A percentile compares a stretch with the other conserved stretches of the same genome.
Evolutionary conservation across 2,888 invertebrate species (phyloP).

Genomic region (Drosophila paranaensis): DNA sequence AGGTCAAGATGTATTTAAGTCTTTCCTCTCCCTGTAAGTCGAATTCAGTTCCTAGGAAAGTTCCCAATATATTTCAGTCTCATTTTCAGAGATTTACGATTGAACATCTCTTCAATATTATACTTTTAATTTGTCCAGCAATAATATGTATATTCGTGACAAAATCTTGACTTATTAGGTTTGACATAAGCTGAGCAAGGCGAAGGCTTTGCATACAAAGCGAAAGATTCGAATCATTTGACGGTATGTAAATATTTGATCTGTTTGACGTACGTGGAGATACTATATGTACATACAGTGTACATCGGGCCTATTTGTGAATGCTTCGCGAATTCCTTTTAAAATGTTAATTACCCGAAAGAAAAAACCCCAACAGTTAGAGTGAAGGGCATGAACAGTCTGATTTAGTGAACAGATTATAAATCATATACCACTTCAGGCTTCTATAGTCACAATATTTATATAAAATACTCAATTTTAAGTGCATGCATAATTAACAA

Average conservation of each 20-base stretch:
- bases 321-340: slow-evolving; percentile 44
- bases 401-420: slow-evolving; percentile 2
- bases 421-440: background rate
- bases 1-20: slow-evolving; percentile 16
- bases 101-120: background rate
- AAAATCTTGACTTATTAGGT: background rate
- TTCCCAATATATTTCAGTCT: background rate
- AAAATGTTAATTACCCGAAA: slow-evolving; percentile 14
- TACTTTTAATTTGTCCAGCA: background rate
- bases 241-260: slow-evolving; percentile 60
- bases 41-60: background rate
- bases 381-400: slow-evolving; percentile 14
- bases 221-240: slow-evolving; percentile 36
- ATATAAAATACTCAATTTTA: background rate
- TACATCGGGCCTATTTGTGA: slow-evolving; percentile 25
- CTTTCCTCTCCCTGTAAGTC: background rate
- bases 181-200: slow-evolving; percentile 5
- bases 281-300: background rate
- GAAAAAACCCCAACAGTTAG: slow-evolving; percentile 17
- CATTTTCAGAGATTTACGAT: no score
- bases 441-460: no score
- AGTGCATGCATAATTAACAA: background rate
- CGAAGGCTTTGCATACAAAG: slow-evolving; percentile 30
- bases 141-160: background rate
- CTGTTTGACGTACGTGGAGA: slow-evolving; percentile 41